Evolutionary conservation across 1,140 invertebrate species (phyloP), one percentile per base, ranked within the genome.

Genomic region (Lepeophtheirus salmonis): DNA sequence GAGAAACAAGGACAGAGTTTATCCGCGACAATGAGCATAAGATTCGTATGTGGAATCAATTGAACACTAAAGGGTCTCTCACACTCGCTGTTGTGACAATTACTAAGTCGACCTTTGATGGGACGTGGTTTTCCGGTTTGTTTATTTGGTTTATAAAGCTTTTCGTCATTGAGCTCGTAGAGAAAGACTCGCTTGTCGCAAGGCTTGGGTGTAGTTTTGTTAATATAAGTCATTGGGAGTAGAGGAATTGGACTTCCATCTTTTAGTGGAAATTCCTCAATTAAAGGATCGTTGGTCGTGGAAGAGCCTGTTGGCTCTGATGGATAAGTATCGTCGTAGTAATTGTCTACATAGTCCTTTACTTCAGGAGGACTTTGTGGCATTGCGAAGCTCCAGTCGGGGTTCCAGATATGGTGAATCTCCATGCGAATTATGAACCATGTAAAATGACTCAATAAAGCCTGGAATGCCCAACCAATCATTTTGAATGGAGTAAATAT

Each of bases 1-100:
- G 79, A 83, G 23, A 83, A 84, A 70, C 88, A 92, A 25, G 85
- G 84, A 72, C 88, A 91, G 59, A 86, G 70, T 0, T 85, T 90
- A 69, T 90, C 86, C 53, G 89, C 86, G 48, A 89, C 88, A 21
- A 91, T 72, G 57, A 91, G 72, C 56, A 92, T 86, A 51, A 92
- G 72, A 75, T 92, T 92, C 65, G 87, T 90, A 67, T 88, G 83
- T 41, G 82, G 85, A 65, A 91, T 87, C 73, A 88, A 88, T 67
- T 91, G 87, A 12, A 90, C 86, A 70, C 87, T 90, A 72, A 91
- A 92, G 13, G 86, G 86, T 64, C 85, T 83, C 71, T 89, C 86
- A 69, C 88, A 91, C 64, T 86, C 84, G 17, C 84, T 85, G 22
- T 81, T 78, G 67, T 89, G 86, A 68, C 88, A 91, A 69, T 89